Evolutionary conservation across 1,140 invertebrate genomes (phyloP), one percentile per base, ranked within the genome.

Genomic region (Wasmannia auropunctata): DNA sequence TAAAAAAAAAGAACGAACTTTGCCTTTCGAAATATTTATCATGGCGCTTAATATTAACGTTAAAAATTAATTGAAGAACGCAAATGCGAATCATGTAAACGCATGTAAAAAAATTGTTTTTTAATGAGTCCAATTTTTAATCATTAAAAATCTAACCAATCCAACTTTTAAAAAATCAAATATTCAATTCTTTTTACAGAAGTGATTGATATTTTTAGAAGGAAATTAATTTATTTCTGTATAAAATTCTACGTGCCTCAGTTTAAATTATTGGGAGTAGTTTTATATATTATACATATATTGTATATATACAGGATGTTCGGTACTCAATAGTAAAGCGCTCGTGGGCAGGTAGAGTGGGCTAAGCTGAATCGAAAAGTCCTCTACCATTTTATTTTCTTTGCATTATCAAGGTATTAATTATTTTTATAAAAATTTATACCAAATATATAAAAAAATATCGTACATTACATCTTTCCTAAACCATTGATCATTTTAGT

Each of bases 1-100:
- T 94, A 87, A 65, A 92, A 93, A 58, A 86, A 80, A n/a, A n/a
- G n/a, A 34, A 43, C 1, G 1, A 8, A 58, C 3, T 58, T 6
- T 16, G 0, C 7, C 22, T 25, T 58, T 28, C 16, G 0, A 76
- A 80, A 37, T 16, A 11, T 80, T 37, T 34, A 22, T 16, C n/a
- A n/a, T n/a, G n/a, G 3, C 22, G 28, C 3, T 2, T 58, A 43
- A 56, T 25, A 4, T 19, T 74, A 37, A 40, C 14, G 14, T 56
- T 14, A 25, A 67, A 16, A 43, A 67, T 34, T n/a, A 43, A 67
- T 54, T 62, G n/a, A 67, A 43, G 25, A 67, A 25, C 3, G 5
- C 22, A 16, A 37, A 67, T 2, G 11, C n/a, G 0, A 40, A 22
- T 0, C 22, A 28, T 14, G 11, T 67, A 65, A 40, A 65, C n/a